These are phyloP conservation scores for Heteromormyrus szaboi DNA, from an alignment of 2,797 vertebrate species.

Conservation along the genomic window DNA sequence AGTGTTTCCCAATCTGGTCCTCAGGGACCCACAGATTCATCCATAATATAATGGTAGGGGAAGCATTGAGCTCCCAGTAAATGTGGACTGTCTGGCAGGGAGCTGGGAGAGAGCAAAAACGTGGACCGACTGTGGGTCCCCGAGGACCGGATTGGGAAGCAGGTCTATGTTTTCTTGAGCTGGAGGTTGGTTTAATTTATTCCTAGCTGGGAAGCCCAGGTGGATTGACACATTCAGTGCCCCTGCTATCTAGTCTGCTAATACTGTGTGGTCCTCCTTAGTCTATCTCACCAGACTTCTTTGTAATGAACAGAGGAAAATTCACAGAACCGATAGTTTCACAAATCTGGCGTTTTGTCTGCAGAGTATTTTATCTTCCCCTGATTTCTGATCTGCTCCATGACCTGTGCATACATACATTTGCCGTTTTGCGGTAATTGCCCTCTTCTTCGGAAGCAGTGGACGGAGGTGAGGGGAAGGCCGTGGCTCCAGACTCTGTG, in stretches of 20 bases:
- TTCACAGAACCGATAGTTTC: not conserved
- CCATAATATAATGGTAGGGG: not conserved
- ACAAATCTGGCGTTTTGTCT: not conserved
- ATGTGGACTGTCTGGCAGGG: not conserved
- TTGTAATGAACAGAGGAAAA: not conserved
- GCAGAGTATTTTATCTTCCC: not conserved
- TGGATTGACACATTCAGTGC: not conserved
- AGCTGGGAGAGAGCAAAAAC: not conserved
- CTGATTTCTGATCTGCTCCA: not conserved
- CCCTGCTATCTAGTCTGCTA: not conserved
- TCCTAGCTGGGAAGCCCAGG: not conserved
- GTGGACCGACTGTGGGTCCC: not conserved
- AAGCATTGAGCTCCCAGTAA: no score
- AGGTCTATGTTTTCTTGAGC: not conserved
- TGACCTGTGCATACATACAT: not conserved
- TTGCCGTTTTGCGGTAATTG: not conserved
- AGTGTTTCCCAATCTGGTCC: not conserved
- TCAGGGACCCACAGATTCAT: not conserved
- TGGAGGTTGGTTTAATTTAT: not conserved
- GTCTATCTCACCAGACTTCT: not conserved
- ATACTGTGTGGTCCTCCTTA: not conserved
- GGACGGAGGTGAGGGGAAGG: slow-evolving; percentile 83
- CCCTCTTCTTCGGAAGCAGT: slow-evolving; percentile 60
- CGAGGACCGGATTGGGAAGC: not conserved
- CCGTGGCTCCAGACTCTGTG: slow-evolving; percentile 71